Evolutionary conservation across 2,888 invertebrate species (phyloP), one percentile per base, ranked within the genome.

Genomic region (Chloroclystis v-ata): DNA sequence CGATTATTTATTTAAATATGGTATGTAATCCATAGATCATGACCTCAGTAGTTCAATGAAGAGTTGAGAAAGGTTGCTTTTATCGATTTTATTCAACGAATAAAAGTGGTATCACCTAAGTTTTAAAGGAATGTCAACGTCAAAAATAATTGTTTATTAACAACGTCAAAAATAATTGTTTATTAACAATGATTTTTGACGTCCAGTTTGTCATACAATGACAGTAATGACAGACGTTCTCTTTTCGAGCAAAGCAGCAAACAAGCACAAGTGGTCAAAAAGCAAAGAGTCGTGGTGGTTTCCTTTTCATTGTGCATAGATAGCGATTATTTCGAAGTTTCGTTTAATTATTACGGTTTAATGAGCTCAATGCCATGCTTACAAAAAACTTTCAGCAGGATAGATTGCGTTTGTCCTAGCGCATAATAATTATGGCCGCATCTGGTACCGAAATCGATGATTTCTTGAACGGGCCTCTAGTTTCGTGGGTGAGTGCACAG

Each of bases 381-480:
- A 63, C 64, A 61, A 65, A 63, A 59, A 69, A 71, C 56, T 61
- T 67, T 56, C 72, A 69, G 56, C 75, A 73, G 60, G 75, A 63
- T 67, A 73, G 69, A 66, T 68, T 75, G 63, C 72, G 66, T 69
- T 75, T 68, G 70, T 75, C 79, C 60, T 82, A 85, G 81, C 78
- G 65, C 61, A 69, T 67, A 72, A 65, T 69, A 71, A 89, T 76
- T 74, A 90, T 89, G 89, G 89, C 90, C 64, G 91, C 91, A 65
- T 89, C 92, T 73, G 89, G 92, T 68, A 89, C 91, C 66, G 94
- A 94, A 86, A 92, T 95, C 66, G 94, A 95, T 75, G 94, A 95
- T 74, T 93, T 95, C 82, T 90, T 95, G 77, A 91, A 91, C 75
- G 95, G 95, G 70, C 94, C 95, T 69, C 89, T 96, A 61, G 93